These are phyloP conservation scores for Ficedula albicollis DNA, from an alignment of 2,797 vertebrate species.

Conservation along the genomic window DNA sequence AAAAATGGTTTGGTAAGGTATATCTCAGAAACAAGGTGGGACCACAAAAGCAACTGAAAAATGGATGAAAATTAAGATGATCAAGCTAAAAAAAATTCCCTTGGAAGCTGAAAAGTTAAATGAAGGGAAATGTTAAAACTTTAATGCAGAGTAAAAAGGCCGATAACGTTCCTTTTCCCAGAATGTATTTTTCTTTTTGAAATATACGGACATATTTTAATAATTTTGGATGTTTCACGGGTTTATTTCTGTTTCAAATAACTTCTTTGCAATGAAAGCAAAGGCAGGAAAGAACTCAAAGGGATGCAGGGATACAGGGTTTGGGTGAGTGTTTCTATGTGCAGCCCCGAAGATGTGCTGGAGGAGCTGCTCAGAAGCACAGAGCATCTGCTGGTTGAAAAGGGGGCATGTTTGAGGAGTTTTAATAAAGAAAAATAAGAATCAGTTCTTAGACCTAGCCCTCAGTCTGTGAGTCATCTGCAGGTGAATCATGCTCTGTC, in stretches of 20 bases:
- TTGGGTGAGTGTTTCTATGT: neutral
- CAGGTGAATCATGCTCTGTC: neutral
- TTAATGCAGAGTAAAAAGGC: neutral
- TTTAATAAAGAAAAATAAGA: neutral
- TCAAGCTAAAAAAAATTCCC: neutral
- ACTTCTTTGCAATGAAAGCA: neutral
- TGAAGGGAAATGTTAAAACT: neutral
- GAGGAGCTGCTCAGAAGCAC: neutral
- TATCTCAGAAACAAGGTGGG: neutral
- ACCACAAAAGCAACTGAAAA: neutral
- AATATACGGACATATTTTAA: neutral
- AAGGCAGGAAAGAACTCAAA: neutral
- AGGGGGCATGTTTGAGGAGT: neutral
- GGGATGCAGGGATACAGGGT: neutral
- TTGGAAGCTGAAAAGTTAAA: neutral
- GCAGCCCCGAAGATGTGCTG: neutral
- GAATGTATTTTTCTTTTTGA: neutral
- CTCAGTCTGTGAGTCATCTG: neutral
- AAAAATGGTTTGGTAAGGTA: neutral
- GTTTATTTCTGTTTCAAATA: neutral
- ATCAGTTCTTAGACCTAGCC: neutral
- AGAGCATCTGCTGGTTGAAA: neutral
- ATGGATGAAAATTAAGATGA: neutral
- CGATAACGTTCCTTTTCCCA: neutral
- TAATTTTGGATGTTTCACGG: accelerated